Percentiles rank a stretch among this genome's conserved stretches.
Evolutionary conservation across 2,888 invertebrate species (phyloP).

Genomic region (Pristionchus exspectatus): DNA sequence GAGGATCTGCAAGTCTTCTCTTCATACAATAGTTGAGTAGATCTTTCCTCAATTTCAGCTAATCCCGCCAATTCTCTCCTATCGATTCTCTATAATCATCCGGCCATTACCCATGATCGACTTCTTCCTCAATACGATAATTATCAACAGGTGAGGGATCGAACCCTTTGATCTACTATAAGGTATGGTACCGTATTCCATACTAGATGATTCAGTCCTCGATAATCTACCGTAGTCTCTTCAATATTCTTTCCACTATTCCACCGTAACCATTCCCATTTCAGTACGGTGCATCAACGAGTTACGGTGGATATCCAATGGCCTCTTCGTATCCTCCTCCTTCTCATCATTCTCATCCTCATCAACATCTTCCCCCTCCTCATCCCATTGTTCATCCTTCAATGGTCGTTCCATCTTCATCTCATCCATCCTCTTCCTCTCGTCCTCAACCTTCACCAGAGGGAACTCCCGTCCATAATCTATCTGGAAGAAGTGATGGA

Average conservation of each 20-base stretch:
- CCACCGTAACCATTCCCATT: neutral
- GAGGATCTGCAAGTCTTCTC: too few relatives aligned
- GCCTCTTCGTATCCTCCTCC: slow-evolving; percentile 41
- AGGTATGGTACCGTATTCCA: neutral
- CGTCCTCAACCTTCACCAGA: slow-evolving; percentile 51
- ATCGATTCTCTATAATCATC: neutral
- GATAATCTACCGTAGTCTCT: neutral
- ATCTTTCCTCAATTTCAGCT: neutral
- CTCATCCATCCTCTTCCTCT: neutral
- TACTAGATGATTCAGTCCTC: neutral
- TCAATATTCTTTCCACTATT: too few relatives aligned
- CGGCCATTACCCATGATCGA: neutral
- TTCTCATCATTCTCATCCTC: neutral
- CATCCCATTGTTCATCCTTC: neutral
- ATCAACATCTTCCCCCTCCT: neutral
- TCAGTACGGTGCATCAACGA: slow-evolving; percentile 20
- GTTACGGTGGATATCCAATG: slow-evolving; percentile 40
- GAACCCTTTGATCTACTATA: neutral
- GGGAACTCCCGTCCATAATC: neutral
- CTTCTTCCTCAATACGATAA: neutral
- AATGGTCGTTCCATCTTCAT: neutral
- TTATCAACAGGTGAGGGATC: slow-evolving; percentile 31
- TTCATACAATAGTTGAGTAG: neutral
- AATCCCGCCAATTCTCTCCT: slow-evolving; percentile 1
- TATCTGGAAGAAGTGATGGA: neutral